Conservation (phyloP, 2,797 vertebrate species). For the Crenuchus spilurus region DNA sequence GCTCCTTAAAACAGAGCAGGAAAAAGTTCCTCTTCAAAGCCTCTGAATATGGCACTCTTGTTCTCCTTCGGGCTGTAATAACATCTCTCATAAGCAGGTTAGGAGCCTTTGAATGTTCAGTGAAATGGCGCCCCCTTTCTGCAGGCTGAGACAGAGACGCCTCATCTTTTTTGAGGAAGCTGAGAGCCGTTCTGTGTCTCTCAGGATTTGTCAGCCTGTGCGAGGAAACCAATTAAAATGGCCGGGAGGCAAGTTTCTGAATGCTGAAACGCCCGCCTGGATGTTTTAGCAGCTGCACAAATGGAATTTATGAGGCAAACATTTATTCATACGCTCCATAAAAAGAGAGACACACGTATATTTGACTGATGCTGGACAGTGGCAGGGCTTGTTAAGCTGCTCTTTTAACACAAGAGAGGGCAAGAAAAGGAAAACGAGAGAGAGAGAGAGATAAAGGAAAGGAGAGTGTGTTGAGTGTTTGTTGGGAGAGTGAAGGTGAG, state of each 20-base stretch:
- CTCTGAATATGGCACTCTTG: constrained; percentile 35
- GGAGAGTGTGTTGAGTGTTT: constrained; percentile 39
- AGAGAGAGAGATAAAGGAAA: no score
- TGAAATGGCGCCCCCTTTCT: constrained; percentile 35
- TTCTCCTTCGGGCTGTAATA: constrained; percentile 37
- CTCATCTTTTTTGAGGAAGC: constrained; percentile 5
- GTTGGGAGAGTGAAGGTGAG: constrained; percentile 62
- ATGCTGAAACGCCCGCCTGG: constrained; percentile 8
- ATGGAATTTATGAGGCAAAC: constrained; percentile 25
- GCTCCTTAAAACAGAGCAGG: constrained; percentile 51
- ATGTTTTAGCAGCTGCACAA: constrained; percentile 14
- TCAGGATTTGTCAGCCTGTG: constrained; percentile 6
- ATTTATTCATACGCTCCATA: constrained; percentile 5
- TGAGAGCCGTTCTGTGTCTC: not conserved
- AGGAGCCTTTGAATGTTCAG: constrained; percentile 19
- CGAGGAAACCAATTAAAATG: constrained; percentile 31
- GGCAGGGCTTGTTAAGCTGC: constrained; percentile 6
- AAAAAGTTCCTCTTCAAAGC: constrained; percentile 23
- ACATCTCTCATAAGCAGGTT: constrained; percentile 39
- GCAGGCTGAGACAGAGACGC: not conserved
- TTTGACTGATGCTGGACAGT: constrained; percentile 52
- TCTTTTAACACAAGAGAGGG: constrained; percentile 10
- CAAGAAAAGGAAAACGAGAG: constrained; percentile 9
- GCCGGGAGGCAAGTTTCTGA: constrained; percentile 14
- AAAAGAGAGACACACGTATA: constrained; percentile 41